Evolutionary conservation across 2,113 vertebrate genomes (phyloP).

Genomic region (Agelaius tricolor): DNA sequence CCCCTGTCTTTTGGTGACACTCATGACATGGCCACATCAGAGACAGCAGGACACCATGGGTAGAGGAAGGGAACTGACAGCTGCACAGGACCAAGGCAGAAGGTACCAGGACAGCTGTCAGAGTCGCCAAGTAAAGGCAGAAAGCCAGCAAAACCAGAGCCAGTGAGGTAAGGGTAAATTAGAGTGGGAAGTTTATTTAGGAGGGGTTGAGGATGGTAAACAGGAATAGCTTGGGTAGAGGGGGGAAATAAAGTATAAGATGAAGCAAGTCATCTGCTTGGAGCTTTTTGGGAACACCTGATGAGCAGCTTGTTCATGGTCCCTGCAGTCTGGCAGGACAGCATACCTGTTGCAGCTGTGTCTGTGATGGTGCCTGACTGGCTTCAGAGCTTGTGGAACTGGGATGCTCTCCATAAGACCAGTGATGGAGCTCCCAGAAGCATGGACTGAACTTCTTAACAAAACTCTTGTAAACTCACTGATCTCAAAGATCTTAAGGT

Average conservation of each 20-base stretch:
- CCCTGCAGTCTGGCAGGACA: background rate
- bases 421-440: background rate
- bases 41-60: background rate
- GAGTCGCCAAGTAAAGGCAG: background rate
- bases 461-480: background rate
- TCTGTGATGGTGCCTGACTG: background rate
- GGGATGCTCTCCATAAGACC: background rate
- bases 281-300: background rate
- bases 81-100: background rate
- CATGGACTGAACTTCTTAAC: background rate
- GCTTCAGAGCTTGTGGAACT: fast-evolving
- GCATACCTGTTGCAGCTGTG: background rate
- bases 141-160: background rate
- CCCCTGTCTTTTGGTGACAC: background rate
- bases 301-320: background rate
- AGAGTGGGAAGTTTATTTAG: background rate
- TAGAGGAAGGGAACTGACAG: background rate
- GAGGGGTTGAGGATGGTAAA: background rate
- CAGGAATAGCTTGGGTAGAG: background rate
- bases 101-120: background rate
- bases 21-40: background rate
- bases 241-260: background rate
- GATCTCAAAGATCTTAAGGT: background rate
- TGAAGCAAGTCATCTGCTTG: background rate
- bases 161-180: background rate